Evolutionary conservation across 2,797 vertebrate species (phyloP), one percentile per base, ranked within the genome.

Genomic region (Typhlichthys eigenmanni): DNA sequence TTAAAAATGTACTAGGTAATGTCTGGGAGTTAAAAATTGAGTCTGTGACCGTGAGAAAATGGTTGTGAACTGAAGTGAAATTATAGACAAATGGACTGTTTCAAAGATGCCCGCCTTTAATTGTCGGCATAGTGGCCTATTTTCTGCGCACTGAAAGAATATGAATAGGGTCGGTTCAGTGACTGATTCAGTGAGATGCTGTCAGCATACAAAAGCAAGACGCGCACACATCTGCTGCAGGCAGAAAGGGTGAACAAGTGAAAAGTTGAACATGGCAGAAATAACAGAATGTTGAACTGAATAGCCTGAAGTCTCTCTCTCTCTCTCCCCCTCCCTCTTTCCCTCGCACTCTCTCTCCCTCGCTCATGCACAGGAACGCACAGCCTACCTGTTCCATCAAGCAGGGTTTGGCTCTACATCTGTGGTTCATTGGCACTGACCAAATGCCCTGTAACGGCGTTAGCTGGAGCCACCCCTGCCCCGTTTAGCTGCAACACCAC

Each of bases 171-270:
- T 51, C 63, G 62, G 75, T 76, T 74, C 63, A 81, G 71, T 50
- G 45, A 74, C 68, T 65, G 75, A 56, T 58, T 55, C 29, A 53
- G 49, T 73, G 75, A 62, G 69, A 76, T 60, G 53, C 56, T 59
- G 43, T 70, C 68, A 55, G 64, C 61, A 74, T 58, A 53, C 50
- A 53, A 55, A 68, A 55, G 13, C 55, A 60, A 43, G 16, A 17
- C 50, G 9, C 50, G 17, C 50, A 19, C 50, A 14, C 34, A 43
- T 52, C 48, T 62, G 63, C 48, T 72, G 61, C 63, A 43, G 59
- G 50, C 12, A 57, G 61, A 70, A 74, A 52, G 46, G 19, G 38
- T 16, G 11, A 67, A 68, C n/a, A 6, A 17, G 19, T 59, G 11
- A 56, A 48, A 55, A 53, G 46, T 43, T 62, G 19, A 7, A 29